These are phyloP conservation scores for Drosophila grimshawi DNA, from an alignment of 1,140 invertebrate species.

Conservation along the genomic window DNA sequence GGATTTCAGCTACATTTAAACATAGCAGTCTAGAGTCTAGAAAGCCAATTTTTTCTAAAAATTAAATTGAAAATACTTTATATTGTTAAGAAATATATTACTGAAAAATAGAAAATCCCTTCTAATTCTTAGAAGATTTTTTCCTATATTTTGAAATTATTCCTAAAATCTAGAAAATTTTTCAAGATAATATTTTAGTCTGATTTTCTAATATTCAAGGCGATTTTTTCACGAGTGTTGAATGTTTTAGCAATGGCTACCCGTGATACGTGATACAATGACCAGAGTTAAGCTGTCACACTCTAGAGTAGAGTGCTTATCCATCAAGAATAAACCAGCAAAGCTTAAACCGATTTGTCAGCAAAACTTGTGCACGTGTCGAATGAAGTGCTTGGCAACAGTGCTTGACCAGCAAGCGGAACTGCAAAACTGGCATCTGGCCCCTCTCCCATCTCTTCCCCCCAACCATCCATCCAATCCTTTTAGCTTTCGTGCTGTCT, in stretches of 20 bases:
- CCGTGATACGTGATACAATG: conserved; percentile 60
- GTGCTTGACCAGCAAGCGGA: conserved; percentile 12
- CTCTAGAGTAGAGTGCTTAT: conserved; percentile 37
- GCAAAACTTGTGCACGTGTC: conserved; percentile 79
- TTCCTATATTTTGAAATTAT: too few relatives aligned
- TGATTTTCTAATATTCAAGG: too few relatives aligned
- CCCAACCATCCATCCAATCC: not conserved
- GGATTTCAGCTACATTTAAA: too few relatives aligned
- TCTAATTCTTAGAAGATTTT: too few relatives aligned
- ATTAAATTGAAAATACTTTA: conserved; percentile 1
- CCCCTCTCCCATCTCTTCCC: not conserved
- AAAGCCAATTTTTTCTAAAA: not conserved
- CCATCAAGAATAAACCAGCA: conserved; percentile 36
- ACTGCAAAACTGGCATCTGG: conserved; percentile 16
- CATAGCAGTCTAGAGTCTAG: too few relatives aligned
- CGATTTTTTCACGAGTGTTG: too few relatives aligned
- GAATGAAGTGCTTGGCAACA: conserved; percentile 64
- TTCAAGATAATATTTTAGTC: too few relatives aligned
- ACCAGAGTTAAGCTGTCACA: not conserved
- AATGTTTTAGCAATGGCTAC: conserved; percentile 1
- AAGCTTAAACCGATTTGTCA: conserved; percentile 36
- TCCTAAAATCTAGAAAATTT: too few relatives aligned
- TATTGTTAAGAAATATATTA: too few relatives aligned
- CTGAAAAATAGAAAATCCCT: too few relatives aligned
- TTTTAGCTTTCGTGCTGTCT: conserved; percentile 48